Percentiles rank a stretch among this genome's conserved stretches.
These are phyloP conservation scores for Eilema depressum DNA, from an alignment of 2,888 invertebrate species.

Conservation along the genomic window DNA sequence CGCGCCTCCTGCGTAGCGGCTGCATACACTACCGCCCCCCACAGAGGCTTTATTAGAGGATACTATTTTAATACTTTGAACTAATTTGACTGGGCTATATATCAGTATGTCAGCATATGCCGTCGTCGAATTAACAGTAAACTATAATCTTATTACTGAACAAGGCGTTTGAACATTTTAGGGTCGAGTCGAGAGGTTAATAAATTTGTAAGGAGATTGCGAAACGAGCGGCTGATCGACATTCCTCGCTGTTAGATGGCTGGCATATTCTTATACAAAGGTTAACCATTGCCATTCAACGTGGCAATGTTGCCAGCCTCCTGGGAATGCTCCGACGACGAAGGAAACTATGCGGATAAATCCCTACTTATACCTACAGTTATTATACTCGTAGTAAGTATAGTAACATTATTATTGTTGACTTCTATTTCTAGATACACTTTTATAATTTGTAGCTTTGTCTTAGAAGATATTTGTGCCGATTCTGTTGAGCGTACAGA, in stretches of 20 bases:
- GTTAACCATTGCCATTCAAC: background rate
- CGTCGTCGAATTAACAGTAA: too few relatives aligned
- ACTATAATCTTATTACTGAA: too few relatives aligned
- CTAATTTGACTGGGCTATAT: too few relatives aligned
- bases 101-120: too few relatives aligned
- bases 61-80: too few relatives aligned
- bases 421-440: background rate
- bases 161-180: background rate
- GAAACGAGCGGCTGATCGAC: background rate
- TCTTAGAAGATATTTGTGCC: too few relatives aligned
- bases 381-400: too few relatives aligned
- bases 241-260: background rate
- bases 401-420: background rate
- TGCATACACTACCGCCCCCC: too few relatives aligned
- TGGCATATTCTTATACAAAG: background rate
- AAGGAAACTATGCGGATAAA: background rate
- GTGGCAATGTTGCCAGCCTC: constrained; percentile 6
- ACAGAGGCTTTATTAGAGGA: too few relatives aligned
- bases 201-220: background rate
- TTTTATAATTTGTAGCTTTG: too few relatives aligned
- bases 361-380: background rate
- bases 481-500: too few relatives aligned
- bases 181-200: background rate
- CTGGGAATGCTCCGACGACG: background rate
- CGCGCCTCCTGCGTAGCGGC: too few relatives aligned